Conservation (phyloP, 2,113 vertebrate species). For the Nesoenas mayeri region DNA sequence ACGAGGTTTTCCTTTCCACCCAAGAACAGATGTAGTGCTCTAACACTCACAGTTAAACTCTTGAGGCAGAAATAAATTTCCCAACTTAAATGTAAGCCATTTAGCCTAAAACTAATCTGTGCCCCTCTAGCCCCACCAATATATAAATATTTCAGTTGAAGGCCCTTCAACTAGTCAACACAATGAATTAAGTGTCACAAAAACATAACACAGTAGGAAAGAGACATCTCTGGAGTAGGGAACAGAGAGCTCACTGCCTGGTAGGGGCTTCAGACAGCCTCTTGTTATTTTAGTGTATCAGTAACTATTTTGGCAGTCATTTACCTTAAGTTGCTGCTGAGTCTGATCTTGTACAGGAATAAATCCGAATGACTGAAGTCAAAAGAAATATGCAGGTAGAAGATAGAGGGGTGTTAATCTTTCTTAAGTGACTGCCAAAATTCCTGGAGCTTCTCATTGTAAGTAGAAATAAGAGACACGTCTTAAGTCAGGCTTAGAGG, state of each 20-base stretch:
- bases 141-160: neutral
- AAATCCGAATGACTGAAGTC: neutral
- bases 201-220: rapidly evolving
- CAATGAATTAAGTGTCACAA: neutral
- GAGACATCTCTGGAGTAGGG: neutral
- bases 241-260: rapidly evolving
- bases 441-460: neutral
- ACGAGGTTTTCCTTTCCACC: neutral
- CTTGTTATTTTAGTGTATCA: neutral
- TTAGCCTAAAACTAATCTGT: neutral
- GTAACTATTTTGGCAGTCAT: neutral
- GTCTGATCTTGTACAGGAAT: neutral
- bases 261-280: neutral
- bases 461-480: neutral
- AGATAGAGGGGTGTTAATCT: neutral
- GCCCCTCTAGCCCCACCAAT: neutral
- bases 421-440: neutral
- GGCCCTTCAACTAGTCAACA: neutral
- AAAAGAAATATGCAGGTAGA: neutral
- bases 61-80: neutral
- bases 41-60: neutral
- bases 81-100: neutral
- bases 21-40: neutral
- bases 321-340: neutral
- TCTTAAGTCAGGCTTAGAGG: neutral